phyloP scores from a whole-genome alignment of 2,113 vertebrate genomes.

The Solenodon paradoxus region DNA sequence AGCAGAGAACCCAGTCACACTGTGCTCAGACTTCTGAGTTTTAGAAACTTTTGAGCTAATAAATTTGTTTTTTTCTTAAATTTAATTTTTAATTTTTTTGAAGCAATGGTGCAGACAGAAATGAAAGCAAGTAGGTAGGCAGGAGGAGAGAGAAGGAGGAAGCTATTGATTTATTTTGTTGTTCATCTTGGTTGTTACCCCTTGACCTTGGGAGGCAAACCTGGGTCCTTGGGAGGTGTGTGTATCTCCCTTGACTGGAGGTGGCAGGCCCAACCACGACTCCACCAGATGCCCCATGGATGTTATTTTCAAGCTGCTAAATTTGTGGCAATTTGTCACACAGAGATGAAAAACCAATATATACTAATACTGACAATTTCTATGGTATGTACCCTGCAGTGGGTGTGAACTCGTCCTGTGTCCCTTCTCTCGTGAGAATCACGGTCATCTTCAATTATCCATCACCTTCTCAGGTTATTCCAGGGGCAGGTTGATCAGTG shows the following conservation, averaged over 20 bases:
- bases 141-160: no score
- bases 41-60: background rate
- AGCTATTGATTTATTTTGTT: no score
- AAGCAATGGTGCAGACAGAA: no score
- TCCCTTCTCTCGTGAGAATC: background rate
- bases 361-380: background rate
- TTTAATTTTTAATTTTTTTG: no score
- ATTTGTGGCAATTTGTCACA: background rate
- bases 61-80: no score
- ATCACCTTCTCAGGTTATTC: background rate
- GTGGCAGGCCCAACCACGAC: no score
- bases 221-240: no score
- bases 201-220: no score
- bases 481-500: background rate
- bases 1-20: background rate
- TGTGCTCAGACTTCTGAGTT: background rate
- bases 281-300: no score
- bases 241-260: no score
- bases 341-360: background rate
- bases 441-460: background rate
- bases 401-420: fast-evolving
- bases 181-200: no score
- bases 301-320: background rate
- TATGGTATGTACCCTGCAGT: background rate
- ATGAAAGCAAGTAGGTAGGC: no score